These are phyloP conservation scores for Oscheius sp. DNA, from an alignment of 2,888 invertebrate genomes.

Conservation along the genomic window DNA sequence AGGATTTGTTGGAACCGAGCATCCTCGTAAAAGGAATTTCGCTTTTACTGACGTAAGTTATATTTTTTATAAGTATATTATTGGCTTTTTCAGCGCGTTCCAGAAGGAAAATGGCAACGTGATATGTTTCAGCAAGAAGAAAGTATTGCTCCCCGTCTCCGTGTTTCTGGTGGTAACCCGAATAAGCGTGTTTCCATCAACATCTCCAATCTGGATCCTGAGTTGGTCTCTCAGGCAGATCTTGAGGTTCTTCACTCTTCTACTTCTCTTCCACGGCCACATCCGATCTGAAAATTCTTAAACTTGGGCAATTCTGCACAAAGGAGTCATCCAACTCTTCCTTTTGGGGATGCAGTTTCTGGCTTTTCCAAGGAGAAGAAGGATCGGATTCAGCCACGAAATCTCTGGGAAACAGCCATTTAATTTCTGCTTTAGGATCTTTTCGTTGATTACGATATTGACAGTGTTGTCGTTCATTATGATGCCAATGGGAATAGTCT, in stretches of 20 bases:
- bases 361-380: background rate
- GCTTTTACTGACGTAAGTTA: conserved; percentile 14
- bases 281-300: background rate
- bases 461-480: conserved; percentile 33
- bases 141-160: background rate
- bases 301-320: conserved; percentile 14
- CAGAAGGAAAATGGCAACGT: conserved; percentile 25
- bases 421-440: conserved; percentile 36
- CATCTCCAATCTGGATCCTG: conserved; percentile 31
- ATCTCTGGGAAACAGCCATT: background rate
- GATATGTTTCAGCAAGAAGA: conserved; percentile 17
- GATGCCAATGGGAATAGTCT: conserved; percentile 33
- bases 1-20: background rate
- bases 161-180: conserved; percentile 10
- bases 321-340: background rate
- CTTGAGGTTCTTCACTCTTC: conserved; percentile 32
- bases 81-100: conserved; percentile 8
- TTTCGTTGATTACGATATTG: conserved; percentile 24
- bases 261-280: background rate
- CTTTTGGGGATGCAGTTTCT: background rate
- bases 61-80: background rate
- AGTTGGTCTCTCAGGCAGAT: conserved; percentile 24
- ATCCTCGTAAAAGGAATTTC: background rate
- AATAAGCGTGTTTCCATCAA: conserved; percentile 27
- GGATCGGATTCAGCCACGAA: conserved; percentile 4